Conservation (phyloP, 2,888 invertebrate species). For the Ennomos fuscantarius region DNA sequence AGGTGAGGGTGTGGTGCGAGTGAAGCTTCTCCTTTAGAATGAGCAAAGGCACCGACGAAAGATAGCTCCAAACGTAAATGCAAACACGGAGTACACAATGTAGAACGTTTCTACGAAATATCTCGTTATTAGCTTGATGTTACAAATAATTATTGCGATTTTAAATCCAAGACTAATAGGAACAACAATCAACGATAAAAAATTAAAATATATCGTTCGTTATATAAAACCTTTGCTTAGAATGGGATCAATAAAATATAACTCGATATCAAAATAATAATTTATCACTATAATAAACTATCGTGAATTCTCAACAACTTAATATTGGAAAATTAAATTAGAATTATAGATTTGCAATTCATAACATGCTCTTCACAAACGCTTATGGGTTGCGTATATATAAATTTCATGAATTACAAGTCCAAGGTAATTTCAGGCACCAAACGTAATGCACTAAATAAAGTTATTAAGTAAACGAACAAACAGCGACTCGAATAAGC, state of each 20-base stretch:
- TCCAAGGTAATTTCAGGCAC: constrained; percentile 13
- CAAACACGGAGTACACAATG: constrained; percentile 31
- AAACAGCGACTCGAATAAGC: constrained; percentile 24
- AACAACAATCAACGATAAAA: constrained; percentile 22
- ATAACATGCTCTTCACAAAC: no score
- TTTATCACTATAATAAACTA: constrained; percentile 18
- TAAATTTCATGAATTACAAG: not conserved
- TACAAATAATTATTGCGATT: constrained; percentile 1
- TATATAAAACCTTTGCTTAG: not conserved
- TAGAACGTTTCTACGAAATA: not conserved
- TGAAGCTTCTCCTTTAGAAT: constrained; percentile 12
- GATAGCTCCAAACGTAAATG: constrained; percentile 25
- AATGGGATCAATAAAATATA: constrained; percentile 8
- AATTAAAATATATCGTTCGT: not conserved
- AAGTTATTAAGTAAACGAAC: constrained; percentile 20
- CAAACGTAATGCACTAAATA: constrained; percentile 19
- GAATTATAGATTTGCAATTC: constrained; percentile 4
- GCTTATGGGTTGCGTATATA: no score
- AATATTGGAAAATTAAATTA: constrained; percentile 13
- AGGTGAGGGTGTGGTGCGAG: not conserved
- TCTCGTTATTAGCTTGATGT: not conserved
- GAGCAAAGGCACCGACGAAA: constrained; percentile 55
- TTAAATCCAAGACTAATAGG: constrained; percentile 18
- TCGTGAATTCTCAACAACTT: constrained; percentile 20
- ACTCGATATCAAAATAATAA: constrained; percentile 4